phyloP scores from a whole-genome alignment of 1,140 invertebrate genomes.

The Drosophila sulfurigaster region DNA sequence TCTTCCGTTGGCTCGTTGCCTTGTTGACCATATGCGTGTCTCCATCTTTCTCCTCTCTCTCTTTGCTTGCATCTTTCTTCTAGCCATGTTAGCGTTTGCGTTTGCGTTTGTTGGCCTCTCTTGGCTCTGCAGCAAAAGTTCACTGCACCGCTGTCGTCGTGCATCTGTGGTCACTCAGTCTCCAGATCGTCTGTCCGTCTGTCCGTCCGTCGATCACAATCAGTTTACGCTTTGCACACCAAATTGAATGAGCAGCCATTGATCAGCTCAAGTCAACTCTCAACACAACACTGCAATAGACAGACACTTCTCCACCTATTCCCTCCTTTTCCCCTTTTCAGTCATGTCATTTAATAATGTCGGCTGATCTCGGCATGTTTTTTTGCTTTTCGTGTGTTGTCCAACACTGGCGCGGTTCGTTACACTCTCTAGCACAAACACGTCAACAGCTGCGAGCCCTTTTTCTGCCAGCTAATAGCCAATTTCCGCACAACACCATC shows the following conservation, averaged over 20 bases:
- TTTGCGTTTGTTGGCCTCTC: slow-evolving; percentile 77
- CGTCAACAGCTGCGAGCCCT: slow-evolving; percentile 60
- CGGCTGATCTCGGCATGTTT: slow-evolving; percentile 34
- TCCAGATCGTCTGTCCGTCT: slow-evolving; percentile 14
- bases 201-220: slow-evolving; percentile 71
- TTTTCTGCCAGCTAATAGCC: slow-evolving; percentile 55
- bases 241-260: slow-evolving; percentile 77
- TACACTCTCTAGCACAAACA: slow-evolving; percentile 25
- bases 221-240: slow-evolving; percentile 77
- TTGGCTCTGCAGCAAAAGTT: slow-evolving; percentile 26
- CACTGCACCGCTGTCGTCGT: slow-evolving; percentile 50
- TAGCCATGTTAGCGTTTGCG: slow-evolving; percentile 68
- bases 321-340: background rate
- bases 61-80: slow-evolving; percentile 12
- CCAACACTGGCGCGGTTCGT: slow-evolving; percentile 57
- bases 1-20: background rate
- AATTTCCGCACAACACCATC: slow-evolving; percentile 67
- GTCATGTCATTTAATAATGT: slow-evolving; percentile 49
- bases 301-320: background rate
- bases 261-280: slow-evolving; percentile 51
- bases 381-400: slow-evolving; percentile 26
- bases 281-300: slow-evolving; percentile 8
- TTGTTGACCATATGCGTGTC: slow-evolving; percentile 63
- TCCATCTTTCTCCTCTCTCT: background rate
- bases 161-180: slow-evolving; percentile 47